Conservation (phyloP, 2,888 invertebrate species). For the Hirudinaria manillensis region DNA sequence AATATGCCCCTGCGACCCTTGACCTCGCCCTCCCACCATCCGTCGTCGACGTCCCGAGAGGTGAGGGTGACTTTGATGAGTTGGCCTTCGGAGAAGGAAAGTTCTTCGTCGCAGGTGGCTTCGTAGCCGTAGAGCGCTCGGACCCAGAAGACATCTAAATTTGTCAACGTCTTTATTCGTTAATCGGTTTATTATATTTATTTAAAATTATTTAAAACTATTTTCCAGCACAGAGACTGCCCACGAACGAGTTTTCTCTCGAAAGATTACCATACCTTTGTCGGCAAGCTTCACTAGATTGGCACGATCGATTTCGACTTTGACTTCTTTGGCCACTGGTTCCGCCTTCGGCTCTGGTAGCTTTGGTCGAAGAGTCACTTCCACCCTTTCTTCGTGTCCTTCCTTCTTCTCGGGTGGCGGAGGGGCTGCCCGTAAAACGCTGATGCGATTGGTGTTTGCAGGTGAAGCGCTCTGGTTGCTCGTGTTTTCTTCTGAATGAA, state of each 20-base stretch:
- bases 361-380: not conserved
- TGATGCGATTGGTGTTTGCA: not conserved
- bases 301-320: too few species aligned
- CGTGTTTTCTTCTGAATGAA: not conserved
- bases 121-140: conserved; percentile 90
- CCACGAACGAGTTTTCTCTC: too few species aligned
- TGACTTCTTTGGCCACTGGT: too few species aligned
- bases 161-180: not conserved
- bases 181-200: not conserved
- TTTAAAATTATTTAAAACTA: not conserved
- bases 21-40: conserved; percentile 91
- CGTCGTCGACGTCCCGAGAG: conserved; percentile 72
- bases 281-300: too few species aligned
- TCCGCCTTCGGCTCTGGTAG: too few species aligned
- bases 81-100: conserved; percentile 85
- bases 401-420: not conserved
- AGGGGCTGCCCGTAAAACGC: conserved; percentile 11
- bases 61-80: conserved; percentile 57
- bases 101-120: conserved; percentile 79
- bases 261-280: too few species aligned
- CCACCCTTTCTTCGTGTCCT: not conserved
- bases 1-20: conserved; percentile 64
- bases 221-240: not conserved
- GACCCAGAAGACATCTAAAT: conserved; percentile 44
- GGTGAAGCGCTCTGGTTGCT: not conserved